Percentiles rank a stretch among this genome's conserved stretches.
These are phyloP conservation scores for Nemoura dubitans DNA, from an alignment of 2,888 invertebrate species.

Conservation along the genomic window DNA sequence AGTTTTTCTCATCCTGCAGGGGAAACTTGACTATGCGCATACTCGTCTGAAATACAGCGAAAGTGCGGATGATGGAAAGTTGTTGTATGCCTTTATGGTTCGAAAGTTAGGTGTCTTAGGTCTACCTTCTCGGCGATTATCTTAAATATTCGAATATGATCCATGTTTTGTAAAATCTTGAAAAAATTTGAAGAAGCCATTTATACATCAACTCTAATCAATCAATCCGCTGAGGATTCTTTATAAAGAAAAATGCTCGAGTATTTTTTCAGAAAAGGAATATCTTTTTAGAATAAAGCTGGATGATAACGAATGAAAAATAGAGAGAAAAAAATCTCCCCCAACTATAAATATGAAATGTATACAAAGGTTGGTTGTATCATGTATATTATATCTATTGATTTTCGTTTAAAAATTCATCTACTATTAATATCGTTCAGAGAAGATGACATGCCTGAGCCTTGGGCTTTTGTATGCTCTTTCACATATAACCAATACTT, in stretches of 20 bases:
- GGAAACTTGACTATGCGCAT: not conserved
- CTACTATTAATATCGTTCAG: constrained; percentile 7
- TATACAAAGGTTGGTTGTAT: constrained; percentile 21
- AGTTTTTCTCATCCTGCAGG: not conserved
- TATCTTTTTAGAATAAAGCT: constrained; percentile 20
- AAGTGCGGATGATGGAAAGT: not conserved
- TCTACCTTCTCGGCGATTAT: not conserved
- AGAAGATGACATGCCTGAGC: not conserved
- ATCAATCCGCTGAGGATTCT: not conserved
- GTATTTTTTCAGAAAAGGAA: constrained; percentile 1
- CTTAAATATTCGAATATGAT: not conserved
- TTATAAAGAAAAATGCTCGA: not conserved
- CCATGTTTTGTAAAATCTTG: not conserved
- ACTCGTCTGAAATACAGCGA: not conserved
- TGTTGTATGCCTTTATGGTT: not conserved
- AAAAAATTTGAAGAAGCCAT: not conserved
- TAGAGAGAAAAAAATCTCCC: not conserved
- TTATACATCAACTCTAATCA: constrained; percentile 5
- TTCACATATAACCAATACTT: constrained; percentile 2
- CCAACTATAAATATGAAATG: not conserved
- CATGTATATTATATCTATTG: constrained; percentile 28
- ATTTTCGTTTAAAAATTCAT: constrained; percentile 36
- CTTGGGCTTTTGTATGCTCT: not conserved
- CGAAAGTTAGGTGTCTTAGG: not conserved
- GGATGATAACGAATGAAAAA: constrained; percentile 30